A percentile compares a stretch with the other conserved stretches of the same genome.
These are phyloP conservation scores for Catharus ustulatus DNA, from an alignment of 2,797 vertebrate species.

Conservation along the genomic window DNA sequence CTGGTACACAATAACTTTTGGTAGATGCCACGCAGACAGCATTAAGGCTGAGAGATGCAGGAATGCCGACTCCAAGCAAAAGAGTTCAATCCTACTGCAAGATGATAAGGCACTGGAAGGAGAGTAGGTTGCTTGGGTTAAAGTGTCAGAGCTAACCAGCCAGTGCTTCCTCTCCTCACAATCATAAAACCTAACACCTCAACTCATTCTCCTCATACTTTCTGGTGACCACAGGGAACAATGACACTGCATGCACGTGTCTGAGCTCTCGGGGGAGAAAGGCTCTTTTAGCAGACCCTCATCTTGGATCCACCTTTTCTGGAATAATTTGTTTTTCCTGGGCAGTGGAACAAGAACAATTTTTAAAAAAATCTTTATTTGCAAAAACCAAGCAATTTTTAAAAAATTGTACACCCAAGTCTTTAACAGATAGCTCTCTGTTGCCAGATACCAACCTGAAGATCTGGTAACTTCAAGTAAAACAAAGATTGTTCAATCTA, in stretches of 20 bases:
- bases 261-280: background rate
- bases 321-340: background rate
- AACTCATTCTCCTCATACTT: background rate
- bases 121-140: background rate
- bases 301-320: background rate
- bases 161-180: background rate
- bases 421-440: background rate
- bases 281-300: background rate
- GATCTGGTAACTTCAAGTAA: background rate
- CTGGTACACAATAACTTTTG: background rate
- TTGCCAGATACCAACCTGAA: background rate
- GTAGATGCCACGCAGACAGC: background rate
- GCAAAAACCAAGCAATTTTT: background rate
- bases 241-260: background rate
- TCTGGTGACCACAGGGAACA: background rate
- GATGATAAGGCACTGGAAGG: background rate
- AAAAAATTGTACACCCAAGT: background rate
- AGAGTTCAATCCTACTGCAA: background rate
- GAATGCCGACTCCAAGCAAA: background rate
- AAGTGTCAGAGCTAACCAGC: background rate
- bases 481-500: background rate
- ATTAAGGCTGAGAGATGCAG: background rate
- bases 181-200: background rate
- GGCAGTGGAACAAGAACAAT: background rate
- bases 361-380: background rate